Evolutionary conservation across 2,797 vertebrate genomes (phyloP), one percentile per base, ranked within the genome.

Genomic region (Danio kyathit): DNA sequence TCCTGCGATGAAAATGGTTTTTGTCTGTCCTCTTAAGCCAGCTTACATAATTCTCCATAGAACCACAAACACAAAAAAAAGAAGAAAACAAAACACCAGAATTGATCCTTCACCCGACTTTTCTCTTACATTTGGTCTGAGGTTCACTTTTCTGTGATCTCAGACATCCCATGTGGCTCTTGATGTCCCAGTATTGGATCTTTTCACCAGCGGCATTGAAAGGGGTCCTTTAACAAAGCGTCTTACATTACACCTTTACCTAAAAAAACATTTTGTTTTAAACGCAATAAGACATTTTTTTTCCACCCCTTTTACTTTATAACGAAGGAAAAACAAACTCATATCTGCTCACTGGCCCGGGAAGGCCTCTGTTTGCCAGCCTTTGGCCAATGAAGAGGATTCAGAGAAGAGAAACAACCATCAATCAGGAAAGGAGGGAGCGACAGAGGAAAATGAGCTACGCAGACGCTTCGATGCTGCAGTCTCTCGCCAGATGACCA

Each of bases 321-420:
- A 57, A 76, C 64, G 43, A 78, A 60, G 65, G 21, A 60, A 78
- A 77, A 83, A 96, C 96, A 96, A 95, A 96, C 95, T 78, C 52
- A 78, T 95, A 97, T 96, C 92, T 96, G 96, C 97, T 97, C 97
- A 96, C 96, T 97, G 97, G 97, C 96, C 96, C 94, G 96, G 96
- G 96, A 98, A 96, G 96, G 96, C 96, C 97, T 98, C 96, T 96
- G 96, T 96, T 95, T 96, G 97, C 97, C 97, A 96, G 97, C 94
- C 93, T 94, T 95, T 96, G 97, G 97, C 97, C 96, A 99, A 97
- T 98, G 96, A 99, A 98, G 97, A 98, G 96, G 97, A 96, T 97
- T 98, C 96, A 98, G 97, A 98, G 96, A 99, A 98, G 99, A 98
- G 96, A 98, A 99, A 96, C 96, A 98, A 99, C 97, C 97, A 98